Evolutionary conservation across 2,113 vertebrate species (phyloP), one percentile per base, ranked within the genome.

Genomic region (Papio anubis): DNA sequence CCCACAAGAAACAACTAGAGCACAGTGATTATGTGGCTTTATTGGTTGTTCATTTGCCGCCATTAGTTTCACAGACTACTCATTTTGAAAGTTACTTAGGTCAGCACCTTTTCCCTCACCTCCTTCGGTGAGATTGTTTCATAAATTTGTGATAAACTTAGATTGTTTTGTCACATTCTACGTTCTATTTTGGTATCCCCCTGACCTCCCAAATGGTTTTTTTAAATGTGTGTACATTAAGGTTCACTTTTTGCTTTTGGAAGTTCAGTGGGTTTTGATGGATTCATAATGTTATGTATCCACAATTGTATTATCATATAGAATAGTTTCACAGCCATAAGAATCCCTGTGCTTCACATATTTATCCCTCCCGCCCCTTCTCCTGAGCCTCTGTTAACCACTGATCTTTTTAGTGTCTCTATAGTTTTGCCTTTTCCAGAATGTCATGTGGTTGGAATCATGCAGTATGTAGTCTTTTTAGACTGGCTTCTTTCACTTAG

Each of bases 31-130:
- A 78, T 73, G 3, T 73, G 93, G 38, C 27, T 20, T 5, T 85
- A 2, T 52, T 73, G 57, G 12, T 8, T 75, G 5, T 17, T 68
- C 78, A 6, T 64, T 93, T 96, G 38, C 83, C 94, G 45, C 45
- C 57, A 18, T 75, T 85, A 32, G 38, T 90, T 93, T 95, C 89
- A 76, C 14, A 92, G 43, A 76, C 61, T 70, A 35, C 48, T 88
- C 16, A 81, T 92, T 94, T 94, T 73, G 73, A 81, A 43, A 76
- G 57, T 91, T 82, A 73, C 23, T 93, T 90, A 79, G 52, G 16
- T 95, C 92, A 92, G 35, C 40, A 61, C 48, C 23, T 64, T 23
- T 43, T 12, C 43, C 11, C 16, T 0, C 32, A 20, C 5, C 17
- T 18, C 11, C 40, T 91, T 81, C 27, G 32, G 73, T 70, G 45